phyloP scores from a whole-genome alignment of 1,140 invertebrate species.

The Holcopasites calliopsidis region DNA sequence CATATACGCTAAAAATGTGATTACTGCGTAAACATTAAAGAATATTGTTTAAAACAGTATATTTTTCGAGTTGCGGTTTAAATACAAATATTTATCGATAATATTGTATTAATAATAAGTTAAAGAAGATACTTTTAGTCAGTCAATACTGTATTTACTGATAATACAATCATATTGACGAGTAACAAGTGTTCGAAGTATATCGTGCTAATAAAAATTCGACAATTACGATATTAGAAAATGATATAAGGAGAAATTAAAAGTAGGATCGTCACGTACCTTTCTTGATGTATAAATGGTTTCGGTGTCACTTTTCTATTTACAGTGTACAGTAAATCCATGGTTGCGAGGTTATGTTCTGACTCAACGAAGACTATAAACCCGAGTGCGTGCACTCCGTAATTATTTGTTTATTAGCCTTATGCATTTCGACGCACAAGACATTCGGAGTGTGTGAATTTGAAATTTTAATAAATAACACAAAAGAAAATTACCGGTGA shows the following conservation, averaged over 20 bases:
- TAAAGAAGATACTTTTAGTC: not conserved
- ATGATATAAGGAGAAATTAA: no score
- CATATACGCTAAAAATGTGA: conserved; percentile 74
- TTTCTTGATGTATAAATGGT: conserved; percentile 79
- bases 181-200: not conserved
- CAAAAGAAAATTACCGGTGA: no score
- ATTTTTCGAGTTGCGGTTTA: not conserved
- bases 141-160: not conserved
- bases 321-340: conserved; percentile 82
- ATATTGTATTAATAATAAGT: not conserved
- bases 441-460: not conserved
- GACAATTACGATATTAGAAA: not conserved
- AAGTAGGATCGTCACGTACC: conserved; percentile 66
- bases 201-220: not conserved
- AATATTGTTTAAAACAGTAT: conserved; percentile 17
- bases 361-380: not conserved
- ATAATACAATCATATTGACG: not conserved
- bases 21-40: conserved; percentile 8
- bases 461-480: not conserved
- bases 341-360: conserved; percentile 53
- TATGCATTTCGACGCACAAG: not conserved
- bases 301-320: conserved; percentile 80
- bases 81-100: not conserved
- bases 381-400: not conserved
- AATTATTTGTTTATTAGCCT: not conserved